Percentiles rank a stretch among this genome's conserved stretches.
phyloP scores from a whole-genome alignment of 2,888 invertebrate species.

The Acleris sparsana region DNA sequence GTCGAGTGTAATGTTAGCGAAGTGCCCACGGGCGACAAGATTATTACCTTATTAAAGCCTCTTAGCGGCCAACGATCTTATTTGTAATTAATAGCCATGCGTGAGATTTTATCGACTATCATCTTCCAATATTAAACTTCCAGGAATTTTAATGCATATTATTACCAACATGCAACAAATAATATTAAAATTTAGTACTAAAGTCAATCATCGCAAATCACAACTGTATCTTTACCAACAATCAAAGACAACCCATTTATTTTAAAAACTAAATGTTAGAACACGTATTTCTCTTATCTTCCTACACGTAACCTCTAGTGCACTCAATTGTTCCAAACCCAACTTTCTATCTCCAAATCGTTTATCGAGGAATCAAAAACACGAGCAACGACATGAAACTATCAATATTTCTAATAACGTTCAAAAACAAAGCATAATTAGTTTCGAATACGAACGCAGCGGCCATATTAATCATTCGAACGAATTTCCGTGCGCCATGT shows the following conservation, averaged over 20 bases:
- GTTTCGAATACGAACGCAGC: conserved; percentile 72
- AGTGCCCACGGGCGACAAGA: conserved; percentile 73
- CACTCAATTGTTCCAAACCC: conserved; percentile 72
- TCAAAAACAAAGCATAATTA: conserved; percentile 80
- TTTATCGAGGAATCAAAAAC: conserved; percentile 79
- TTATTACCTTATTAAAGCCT: conserved; percentile 63
- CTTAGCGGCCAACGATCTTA: conserved; percentile 60
- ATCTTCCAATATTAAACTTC: conserved; percentile 8
- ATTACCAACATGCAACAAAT: too few species aligned
- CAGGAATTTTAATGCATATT: not conserved
- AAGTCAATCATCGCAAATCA: too few species aligned
- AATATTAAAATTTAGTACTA: too few species aligned
- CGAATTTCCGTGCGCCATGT: conserved; percentile 82
- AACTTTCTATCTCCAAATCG: conserved; percentile 76
- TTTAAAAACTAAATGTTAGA: conserved; percentile 21
- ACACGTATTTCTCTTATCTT: conserved; percentile 28
- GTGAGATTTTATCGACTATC: conserved; percentile 20
- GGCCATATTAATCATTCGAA: conserved; percentile 82
- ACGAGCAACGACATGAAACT: conserved; percentile 81
- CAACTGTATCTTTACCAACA: not conserved
- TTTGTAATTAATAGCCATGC: conserved; percentile 59
- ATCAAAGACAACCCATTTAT: conserved; percentile 8
- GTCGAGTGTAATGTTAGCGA: conserved; percentile 59
- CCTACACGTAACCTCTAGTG: conserved; percentile 46
- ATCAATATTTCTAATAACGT: conserved; percentile 83